phyloP scores from a whole-genome alignment of 53 echinoderm and acorn worm genomes.

The Temnopleurus reevesii region DNA sequence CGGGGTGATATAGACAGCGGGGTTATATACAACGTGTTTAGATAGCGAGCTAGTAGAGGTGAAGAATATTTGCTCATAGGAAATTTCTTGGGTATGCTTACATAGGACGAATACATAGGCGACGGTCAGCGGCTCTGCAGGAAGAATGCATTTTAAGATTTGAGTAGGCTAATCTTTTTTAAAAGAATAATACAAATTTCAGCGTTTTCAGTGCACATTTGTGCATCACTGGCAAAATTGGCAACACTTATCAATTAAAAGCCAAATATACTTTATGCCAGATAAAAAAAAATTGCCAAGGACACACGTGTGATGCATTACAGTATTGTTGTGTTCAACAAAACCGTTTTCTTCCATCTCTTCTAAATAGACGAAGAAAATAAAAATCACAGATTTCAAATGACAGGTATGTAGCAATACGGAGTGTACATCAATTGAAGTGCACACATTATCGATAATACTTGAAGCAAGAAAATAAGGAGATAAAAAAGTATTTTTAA shows the following conservation, averaged over 20 bases:
- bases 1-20: too few species aligned
- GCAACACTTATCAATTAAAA: too few species aligned
- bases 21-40: neutral
- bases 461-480: neutral
- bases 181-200: neutral
- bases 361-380: too few species aligned
- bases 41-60: neutral
- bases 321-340: too few species aligned
- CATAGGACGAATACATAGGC: slow-evolving; percentile 50
- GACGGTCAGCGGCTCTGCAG: slow-evolving; percentile 42
- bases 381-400: too few species aligned
- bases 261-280: too few species aligned
- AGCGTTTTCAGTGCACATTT: too few species aligned
- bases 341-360: too few species aligned
- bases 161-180: neutral
- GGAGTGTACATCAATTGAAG: neutral
- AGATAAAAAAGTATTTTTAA: neutral
- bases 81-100: slow-evolving; percentile 50
- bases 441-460: neutral
- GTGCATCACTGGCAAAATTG: too few species aligned
- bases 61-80: neutral
- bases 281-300: too few species aligned
- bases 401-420: too few species aligned
- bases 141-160: slow-evolving; percentile 32
- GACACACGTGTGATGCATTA: too few species aligned